These are phyloP conservation scores for Clivina fossor DNA, from an alignment of 2,888 invertebrate species.

Conservation along the genomic window DNA sequence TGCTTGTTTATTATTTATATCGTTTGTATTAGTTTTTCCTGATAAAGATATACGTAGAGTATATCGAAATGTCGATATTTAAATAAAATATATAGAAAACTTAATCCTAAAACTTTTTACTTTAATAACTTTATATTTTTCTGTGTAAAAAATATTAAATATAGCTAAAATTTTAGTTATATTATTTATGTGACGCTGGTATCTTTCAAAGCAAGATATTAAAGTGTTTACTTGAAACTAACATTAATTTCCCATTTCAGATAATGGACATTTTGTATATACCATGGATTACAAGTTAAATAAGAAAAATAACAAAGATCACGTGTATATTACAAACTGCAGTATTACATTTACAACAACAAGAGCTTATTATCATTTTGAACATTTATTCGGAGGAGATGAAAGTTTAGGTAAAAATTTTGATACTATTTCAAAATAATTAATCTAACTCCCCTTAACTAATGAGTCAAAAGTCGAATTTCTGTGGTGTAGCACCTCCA, in stretches of 20 bases:
- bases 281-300: constrained; percentile 42
- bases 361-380: constrained; percentile 42
- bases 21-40: too few species aligned
- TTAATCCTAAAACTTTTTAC: too few species aligned
- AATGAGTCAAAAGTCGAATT: not conserved
- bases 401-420: constrained; percentile 29
- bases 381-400: constrained; percentile 42
- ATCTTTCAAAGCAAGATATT: not conserved
- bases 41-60: too few species aligned
- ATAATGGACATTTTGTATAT: constrained; percentile 42
- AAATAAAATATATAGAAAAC: too few species aligned
- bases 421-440: not conserved
- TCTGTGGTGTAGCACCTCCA: too few species aligned
- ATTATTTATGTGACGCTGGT: too few species aligned
- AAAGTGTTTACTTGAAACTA: not conserved
- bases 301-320: constrained; percentile 42
- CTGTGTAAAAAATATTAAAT: too few species aligned
- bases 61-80: too few species aligned
- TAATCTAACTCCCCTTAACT: not conserved
- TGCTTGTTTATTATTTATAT: too few species aligned
- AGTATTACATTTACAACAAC: constrained; percentile 36
- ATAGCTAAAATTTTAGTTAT: constrained; percentile 10
- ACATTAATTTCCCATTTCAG: constrained; percentile 10
- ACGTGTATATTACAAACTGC: constrained; percentile 36
- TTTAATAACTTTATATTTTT: too few species aligned